Conservation (phyloP, 2,113 vertebrate species). For the Ia io region DNA sequence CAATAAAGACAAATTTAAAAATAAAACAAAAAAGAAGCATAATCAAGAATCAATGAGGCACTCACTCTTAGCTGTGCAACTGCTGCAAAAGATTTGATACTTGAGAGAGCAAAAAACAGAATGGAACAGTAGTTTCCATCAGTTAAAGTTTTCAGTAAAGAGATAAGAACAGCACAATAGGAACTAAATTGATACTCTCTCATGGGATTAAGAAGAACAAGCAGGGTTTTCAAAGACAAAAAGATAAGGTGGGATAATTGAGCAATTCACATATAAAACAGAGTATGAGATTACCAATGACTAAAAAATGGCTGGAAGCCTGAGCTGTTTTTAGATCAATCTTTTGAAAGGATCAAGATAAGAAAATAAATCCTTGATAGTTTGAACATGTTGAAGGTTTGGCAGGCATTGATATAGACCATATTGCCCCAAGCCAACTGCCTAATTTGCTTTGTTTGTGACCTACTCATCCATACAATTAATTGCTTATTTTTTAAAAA, state of each 20-base stretch:
- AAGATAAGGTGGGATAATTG: neutral
- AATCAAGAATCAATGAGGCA: neutral
- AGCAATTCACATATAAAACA: neutral
- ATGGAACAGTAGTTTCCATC: neutral
- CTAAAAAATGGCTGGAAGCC: neutral
- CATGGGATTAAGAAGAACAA: constrained; percentile 33
- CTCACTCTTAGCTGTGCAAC: neutral
- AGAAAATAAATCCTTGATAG: neutral
- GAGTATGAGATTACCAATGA: neutral
- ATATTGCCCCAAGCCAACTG: neutral
- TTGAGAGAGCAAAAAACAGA: neutral
- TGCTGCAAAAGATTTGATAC: neutral
- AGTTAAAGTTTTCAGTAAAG: constrained; percentile 18
- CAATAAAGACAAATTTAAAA: too few species aligned
- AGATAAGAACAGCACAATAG: constrained; percentile 44
- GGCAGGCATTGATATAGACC: neutral
- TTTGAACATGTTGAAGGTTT: neutral
- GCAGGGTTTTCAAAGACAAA: constrained; percentile 46
- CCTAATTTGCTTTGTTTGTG: neutral
- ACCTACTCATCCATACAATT: neutral
- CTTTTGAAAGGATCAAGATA: constrained; percentile 39
- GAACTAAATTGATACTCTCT: neutral
- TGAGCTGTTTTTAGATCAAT: constrained; percentile 24
- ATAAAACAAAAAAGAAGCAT: neutral
- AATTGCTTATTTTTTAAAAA: neutral